Evolutionary conservation across 1,140 invertebrate species (phyloP).

Genomic region (Lepidurus arcticus): DNA sequence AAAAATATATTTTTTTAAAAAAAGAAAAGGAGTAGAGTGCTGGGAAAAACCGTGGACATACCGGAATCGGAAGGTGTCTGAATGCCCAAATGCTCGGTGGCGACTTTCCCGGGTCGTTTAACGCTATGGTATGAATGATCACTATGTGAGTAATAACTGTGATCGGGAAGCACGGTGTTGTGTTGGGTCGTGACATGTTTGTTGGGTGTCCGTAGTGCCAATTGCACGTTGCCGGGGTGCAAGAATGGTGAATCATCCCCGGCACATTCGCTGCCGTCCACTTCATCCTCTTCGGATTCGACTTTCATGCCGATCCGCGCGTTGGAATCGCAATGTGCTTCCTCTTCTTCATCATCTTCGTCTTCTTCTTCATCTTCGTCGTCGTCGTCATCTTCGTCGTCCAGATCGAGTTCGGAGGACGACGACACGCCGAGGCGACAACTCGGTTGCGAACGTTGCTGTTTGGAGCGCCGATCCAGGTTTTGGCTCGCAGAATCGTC

Average conservation of each 20-base stretch:
- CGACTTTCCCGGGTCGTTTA: conserved; percentile 49
- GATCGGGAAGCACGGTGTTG: conserved; percentile 35
- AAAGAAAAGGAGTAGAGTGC: not conserved
- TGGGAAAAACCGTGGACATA: conserved; percentile 48
- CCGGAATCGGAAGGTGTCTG: conserved; percentile 81
- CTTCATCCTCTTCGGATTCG: conserved; percentile 38
- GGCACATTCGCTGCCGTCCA: conserved; percentile 39
- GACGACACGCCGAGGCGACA: conserved; percentile 34
- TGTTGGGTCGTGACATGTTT: conserved; percentile 33
- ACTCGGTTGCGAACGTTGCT: conserved; percentile 26
- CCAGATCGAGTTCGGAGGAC: conserved; percentile 39
- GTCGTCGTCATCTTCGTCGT: conserved; percentile 42
- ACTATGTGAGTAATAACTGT: conserved; percentile 42
- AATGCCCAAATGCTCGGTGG: conserved; percentile 58
- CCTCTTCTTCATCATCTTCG: conserved; percentile 42
- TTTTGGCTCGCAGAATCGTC: conserved; percentile 22
- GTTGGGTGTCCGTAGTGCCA: conserved; percentile 27
- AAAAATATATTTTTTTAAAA: not conserved
- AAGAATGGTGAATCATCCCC: conserved; percentile 40
- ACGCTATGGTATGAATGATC: conserved; percentile 67
- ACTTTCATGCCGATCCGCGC: conserved; percentile 41
- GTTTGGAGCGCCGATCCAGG: not conserved
- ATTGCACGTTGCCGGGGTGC: conserved; percentile 39
- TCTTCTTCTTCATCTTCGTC: conserved; percentile 46
- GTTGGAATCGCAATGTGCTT: conserved; percentile 37